Base-by-base conservation (phyloP, 2,797 vertebrate species). In the Distichodus sexfasciatus region DNA sequence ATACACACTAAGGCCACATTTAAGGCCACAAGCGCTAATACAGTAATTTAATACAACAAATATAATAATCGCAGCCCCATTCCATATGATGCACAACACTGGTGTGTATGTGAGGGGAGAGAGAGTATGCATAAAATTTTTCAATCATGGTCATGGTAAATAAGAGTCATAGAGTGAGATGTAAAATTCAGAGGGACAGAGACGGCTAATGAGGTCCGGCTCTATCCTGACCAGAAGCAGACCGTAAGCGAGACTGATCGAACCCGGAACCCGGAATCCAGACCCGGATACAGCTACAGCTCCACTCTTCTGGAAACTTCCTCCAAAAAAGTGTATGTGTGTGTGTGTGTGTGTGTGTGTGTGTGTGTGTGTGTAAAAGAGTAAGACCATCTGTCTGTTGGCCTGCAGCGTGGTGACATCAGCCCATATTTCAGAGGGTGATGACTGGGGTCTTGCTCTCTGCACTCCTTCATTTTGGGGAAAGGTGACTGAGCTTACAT, bases 371-470 rank as follows among this genome's bases (percentile, higher is more conserved):
- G 41, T 15, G 66, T 78, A 31, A 78, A 80, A 71, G 69, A 36
- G 79, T 74, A 81, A 81, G 76, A 67, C 79, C 78, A 84, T 84
- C 72, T 83, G 82, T 77, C 38, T 40, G 66, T 75, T 81, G 77
- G 82, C 81, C 43, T 61, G 24, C 63, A 58, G 47, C 23, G 11
- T 51, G 35, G 69, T 87, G 81, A 88, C 83, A 86, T 89, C 85
- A 86, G 74, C 79, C 79, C 74, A 68, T 83, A 81, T 84, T 78
- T 87, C 80, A 50, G 51, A 75, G 60, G 75, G 71, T 76, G 78
- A 55, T 75, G 82, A 85, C 69, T 66, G 65, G 66, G 69, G 81
- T 66, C 79, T 66, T 31, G 68, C 38, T 66, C 38, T 70, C 15
- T 31, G 40, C 11, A 6, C 17, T 29, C 24, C 8, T 46, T 28